Conservation (phyloP, 2,888 invertebrate genomes). For the Apodemia duryi region DNA sequence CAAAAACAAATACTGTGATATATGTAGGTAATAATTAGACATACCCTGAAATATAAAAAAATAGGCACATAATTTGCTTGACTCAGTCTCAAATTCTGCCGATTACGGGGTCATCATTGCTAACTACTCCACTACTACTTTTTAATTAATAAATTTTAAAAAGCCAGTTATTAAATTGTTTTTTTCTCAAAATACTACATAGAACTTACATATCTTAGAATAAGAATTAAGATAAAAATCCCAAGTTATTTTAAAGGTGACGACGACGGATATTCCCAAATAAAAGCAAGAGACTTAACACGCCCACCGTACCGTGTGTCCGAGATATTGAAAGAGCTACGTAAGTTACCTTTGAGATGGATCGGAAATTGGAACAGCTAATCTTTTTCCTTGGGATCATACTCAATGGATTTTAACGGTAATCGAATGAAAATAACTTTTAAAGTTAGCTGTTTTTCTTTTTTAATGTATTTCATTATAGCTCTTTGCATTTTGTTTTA, state of each 20-base stretch:
- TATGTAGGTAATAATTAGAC: no score
- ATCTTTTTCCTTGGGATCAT: slow-evolving; percentile 17
- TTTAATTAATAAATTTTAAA: no score
- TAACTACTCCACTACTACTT: no score
- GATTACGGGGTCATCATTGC: no score
- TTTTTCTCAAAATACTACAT: no score
- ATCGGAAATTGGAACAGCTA: slow-evolving; percentile 19
- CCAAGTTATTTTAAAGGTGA: slow-evolving; percentile 22
- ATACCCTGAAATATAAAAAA: no score
- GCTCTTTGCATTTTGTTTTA: no score
- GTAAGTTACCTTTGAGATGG: slow-evolving; percentile 23
- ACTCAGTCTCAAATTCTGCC: no score
- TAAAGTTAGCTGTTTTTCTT: background rate
- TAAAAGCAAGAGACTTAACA: slow-evolving; percentile 39
- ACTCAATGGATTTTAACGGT: background rate
- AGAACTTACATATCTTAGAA: background rate
- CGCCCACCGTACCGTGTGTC: slow-evolving; percentile 24
- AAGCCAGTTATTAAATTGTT: no score
- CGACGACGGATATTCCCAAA: slow-evolving; percentile 50
- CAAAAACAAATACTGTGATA: no score
- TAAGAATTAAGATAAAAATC: background rate
- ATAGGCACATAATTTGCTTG: no score
- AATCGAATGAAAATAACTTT: slow-evolving; percentile 10
- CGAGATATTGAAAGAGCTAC: slow-evolving; percentile 41
- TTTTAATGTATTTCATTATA: background rate